Evolutionary conservation across 2,888 invertebrate species (phyloP), one percentile per base, ranked within the genome.

Genomic region (Hecatera dysodea): DNA sequence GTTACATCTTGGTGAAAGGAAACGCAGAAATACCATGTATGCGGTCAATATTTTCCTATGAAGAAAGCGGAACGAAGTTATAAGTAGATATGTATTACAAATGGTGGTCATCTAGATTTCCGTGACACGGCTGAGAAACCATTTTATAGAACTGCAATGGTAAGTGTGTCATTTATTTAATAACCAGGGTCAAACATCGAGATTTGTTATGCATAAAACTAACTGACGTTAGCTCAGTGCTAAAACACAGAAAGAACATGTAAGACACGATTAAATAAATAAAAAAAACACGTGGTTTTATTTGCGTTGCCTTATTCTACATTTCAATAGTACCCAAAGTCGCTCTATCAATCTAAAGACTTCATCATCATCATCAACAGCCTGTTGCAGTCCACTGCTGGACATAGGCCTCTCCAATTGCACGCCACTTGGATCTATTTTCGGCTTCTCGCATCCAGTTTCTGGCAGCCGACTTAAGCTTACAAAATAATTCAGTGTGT

Each of bases 21-120:
- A 63, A 62, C 36, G 24, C 53, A 57, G 48, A 56, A 72, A 72
- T 55, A n/a, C 44, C 56, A 73, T 73, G 56, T 22, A 12, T 24
- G 17, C 46, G 8, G 15, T 22, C 67, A 42, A 61, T 52, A 39
- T 59, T 81, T 61, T 76, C 61, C 24, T 55, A 19, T 6, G 33
- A 24, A 77, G 76, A 77, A 77, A 77, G 78, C 50, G 78, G 48
- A 77, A 81, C 81, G 62, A 24, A 48, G 22, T 33, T 44, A 44
- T 42, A 12, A 17, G 12, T 22, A 29, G 3, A 0, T 53, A 17
- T 36, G 9, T 52, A 62, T 22, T 36, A 39, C 17, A 7, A 36
- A 56, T 52, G 39, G 6, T 42, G n/a, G 24, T 57, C 52, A 52
- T 79, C 56, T 61, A 50, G 80, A 72, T 56, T 61, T 73, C 44